Percentiles rank a stretch among this genome's conserved stretches.
These are phyloP conservation scores for Urosaurus nigricauda DNA, from an alignment of 2,797 vertebrate species.

Conservation along the genomic window DNA sequence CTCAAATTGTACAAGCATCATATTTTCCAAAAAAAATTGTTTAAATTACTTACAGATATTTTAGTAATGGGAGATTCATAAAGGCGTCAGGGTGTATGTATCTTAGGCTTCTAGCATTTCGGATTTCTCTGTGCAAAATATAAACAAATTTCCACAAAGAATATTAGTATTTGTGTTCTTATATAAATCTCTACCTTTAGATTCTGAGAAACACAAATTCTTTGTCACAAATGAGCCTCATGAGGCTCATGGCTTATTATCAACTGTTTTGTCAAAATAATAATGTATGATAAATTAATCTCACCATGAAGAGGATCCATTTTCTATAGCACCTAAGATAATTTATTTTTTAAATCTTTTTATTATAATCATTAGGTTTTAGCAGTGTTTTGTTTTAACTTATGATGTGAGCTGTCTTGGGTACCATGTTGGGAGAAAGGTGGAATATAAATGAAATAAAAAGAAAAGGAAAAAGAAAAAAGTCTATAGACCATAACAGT, in stretches of 20 bases:
- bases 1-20: background rate
- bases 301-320: background rate
- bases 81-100: constrained; percentile 89
- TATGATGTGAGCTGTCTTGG: too few relatives aligned
- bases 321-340: constrained; percentile 13
- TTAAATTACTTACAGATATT: constrained; percentile 91
- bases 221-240: background rate
- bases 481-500: background rate
- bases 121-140: constrained; percentile 88
- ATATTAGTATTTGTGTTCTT: background rate
- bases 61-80: constrained; percentile 88
- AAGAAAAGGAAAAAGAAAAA: too few relatives aligned
- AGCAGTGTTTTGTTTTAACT: too few relatives aligned
- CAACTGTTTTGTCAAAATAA: background rate
- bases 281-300: background rate
- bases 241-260: background rate
- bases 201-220: background rate
- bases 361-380: too few relatives aligned
- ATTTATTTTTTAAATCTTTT: too few relatives aligned
- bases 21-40: background rate
- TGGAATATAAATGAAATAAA: too few relatives aligned
- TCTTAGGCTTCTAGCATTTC: constrained; percentile 89
- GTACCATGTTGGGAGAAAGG: too few relatives aligned
- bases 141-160: constrained; percentile 41
- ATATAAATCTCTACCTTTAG: background rate